Percentiles rank a stretch among this genome's conserved stretches.
Evolutionary conservation across 2,113 vertebrate species (phyloP).

Genomic region (Andinoacara biseriatus): DNA sequence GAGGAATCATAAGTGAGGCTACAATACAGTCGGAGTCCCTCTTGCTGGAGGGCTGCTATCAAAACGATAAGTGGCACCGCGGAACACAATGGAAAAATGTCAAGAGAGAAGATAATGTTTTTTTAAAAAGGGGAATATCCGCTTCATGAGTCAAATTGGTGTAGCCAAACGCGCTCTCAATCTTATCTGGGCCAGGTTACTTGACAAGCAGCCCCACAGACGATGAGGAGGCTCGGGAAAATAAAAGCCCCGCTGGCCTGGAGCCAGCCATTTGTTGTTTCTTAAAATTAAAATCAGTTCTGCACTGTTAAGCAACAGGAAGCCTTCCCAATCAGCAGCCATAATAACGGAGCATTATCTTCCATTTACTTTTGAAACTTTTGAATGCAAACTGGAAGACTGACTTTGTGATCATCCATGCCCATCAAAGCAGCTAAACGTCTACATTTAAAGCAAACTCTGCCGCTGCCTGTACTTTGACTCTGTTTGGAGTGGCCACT

Average conservation of each 20-base stretch:
- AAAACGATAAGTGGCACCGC: constrained; percentile 59
- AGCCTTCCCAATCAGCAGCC: constrained; percentile 33
- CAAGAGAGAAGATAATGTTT: constrained; percentile 63
- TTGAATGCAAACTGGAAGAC: constrained; percentile 17
- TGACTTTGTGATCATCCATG: not conserved
- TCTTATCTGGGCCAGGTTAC: constrained; percentile 39
- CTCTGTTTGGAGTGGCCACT: not conserved
- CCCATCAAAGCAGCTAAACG: constrained; percentile 1
- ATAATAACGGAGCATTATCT: constrained; percentile 30
- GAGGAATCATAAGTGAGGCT: constrained; percentile 56
- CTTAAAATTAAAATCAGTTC: constrained; percentile 59
- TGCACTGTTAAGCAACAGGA: constrained; percentile 47
- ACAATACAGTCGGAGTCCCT: constrained; percentile 48
- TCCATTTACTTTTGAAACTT: constrained; percentile 40
- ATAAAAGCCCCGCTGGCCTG: constrained; percentile 21
- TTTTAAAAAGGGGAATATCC: constrained; percentile 47
- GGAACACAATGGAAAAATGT: constrained; percentile 58
- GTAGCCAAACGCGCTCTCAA: constrained; percentile 31
- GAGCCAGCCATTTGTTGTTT: constrained; percentile 50
- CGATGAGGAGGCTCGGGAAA: constrained; percentile 4
- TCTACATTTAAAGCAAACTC: not conserved
- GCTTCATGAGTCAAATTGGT: constrained; percentile 30
- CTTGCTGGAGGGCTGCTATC: constrained; percentile 66
- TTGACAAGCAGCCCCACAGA: constrained; percentile 13
- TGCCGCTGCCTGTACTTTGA: not conserved